phyloP scores from a whole-genome alignment of 2,113 vertebrate genomes.

The Malurus alboscapulatus region DNA sequence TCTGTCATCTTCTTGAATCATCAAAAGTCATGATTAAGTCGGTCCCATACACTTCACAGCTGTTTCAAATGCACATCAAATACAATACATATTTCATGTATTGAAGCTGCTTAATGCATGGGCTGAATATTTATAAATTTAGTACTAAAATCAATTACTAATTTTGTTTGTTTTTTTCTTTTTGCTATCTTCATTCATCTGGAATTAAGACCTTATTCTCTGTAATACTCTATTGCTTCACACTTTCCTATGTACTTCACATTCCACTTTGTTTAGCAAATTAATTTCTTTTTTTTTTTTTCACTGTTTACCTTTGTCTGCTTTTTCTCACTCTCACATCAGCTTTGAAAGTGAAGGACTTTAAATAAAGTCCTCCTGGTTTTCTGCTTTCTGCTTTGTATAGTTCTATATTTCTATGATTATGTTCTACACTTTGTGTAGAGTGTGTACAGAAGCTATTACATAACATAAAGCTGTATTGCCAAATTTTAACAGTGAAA shows the following conservation, averaged over 20 bases:
- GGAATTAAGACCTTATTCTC: not conserved
- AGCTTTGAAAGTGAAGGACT: not conserved
- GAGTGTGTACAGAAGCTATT: not conserved
- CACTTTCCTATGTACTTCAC: not conserved
- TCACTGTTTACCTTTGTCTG: not conserved
- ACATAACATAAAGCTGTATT: not conserved
- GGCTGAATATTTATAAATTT: not conserved
- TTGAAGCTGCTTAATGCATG: not conserved
- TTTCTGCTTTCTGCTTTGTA: not conserved
- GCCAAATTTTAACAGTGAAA: not conserved
- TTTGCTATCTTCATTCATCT: not conserved
- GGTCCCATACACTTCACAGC: not conserved
- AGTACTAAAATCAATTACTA: not conserved
- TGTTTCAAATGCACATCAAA: not conserved
- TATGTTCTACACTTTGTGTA: not conserved
- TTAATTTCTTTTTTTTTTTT: not conserved
- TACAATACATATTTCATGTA: not conserved
- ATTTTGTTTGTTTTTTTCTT: not conserved
- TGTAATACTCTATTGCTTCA: not conserved
- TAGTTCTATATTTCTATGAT: not conserved
- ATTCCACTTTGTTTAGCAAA: not conserved
- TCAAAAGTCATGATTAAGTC: not conserved
- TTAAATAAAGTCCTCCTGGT: not conserved
- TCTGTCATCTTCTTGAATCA: not conserved
- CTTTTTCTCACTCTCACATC: not conserved